phyloP scores from a whole-genome alignment of 1,140 invertebrate genomes.

The Mercenaria mercenaria region DNA sequence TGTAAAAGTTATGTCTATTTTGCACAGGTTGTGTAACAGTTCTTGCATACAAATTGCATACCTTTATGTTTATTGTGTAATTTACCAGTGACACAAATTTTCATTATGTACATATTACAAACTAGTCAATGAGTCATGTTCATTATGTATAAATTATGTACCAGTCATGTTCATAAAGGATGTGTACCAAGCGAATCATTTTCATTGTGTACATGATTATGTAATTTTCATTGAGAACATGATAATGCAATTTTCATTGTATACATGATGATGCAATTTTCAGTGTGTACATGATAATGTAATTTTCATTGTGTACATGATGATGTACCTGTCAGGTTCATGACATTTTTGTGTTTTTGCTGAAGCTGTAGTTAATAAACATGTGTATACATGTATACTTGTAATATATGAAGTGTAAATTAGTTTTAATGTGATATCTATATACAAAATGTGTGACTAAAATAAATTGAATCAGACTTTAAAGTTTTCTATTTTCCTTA shows the following conservation, averaged over 20 bases:
- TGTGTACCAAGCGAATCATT: background rate
- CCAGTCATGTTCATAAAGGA: background rate
- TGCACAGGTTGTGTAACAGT: no score
- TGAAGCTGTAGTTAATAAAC: background rate
- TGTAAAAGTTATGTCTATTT: no score
- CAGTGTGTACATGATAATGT: background rate
- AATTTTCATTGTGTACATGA: background rate
- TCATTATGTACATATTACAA: no score
- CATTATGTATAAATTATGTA: background rate
- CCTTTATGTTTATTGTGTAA: no score
- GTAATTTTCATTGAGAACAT: background rate
- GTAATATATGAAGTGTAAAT: slow-evolving; percentile 16
- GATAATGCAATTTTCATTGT: no score
- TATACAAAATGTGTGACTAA: slow-evolving; percentile 28
- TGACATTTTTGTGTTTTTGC: background rate
- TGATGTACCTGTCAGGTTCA: background rate
- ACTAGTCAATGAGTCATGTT: background rate
- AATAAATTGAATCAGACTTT: background rate
- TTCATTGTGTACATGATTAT: background rate
- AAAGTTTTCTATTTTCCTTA: no score
- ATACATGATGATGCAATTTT: no score
- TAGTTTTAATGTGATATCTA: slow-evolving; percentile 29
- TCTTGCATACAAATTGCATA: no score
- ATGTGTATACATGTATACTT: background rate
- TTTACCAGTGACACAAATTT: no score